Base-by-base conservation (phyloP, 2,888 invertebrate genomes). In the Melanostoma mellinum region DNA sequence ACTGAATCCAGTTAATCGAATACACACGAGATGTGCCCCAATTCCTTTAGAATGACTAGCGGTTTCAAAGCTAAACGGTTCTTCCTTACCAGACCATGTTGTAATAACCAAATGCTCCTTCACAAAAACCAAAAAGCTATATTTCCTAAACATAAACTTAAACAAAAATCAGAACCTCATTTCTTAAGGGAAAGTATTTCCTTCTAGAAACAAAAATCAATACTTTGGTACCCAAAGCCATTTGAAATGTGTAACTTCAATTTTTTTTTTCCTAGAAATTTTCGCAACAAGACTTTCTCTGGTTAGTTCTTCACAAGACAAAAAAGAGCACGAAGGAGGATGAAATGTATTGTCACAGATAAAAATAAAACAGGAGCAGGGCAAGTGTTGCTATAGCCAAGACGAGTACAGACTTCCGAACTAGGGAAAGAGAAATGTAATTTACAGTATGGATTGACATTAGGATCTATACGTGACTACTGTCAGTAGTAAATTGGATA, bases 401-500 rank as follows among this genome's bases (percentile, higher is more conserved):
- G 55, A 38, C 5, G 10, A 9, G 30, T 10, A 50, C 32, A 67
- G 38, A 63, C 2, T 38, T 9, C n/a, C 8, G 6, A 9, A 48
- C 9, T 20, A 8, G 40, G 40, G 44, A 67, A 53, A 44, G 60
- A 65, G 58, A 81, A 76, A 81, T 81, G 81, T 81, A 81, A 81
- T 81, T 81, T 81, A 81, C 81, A 72, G 76, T 76, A 72, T 72
- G 61, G 71, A 81, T 76, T 81, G 81, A 76, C 81, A 76, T 81
- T 81, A 76, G 81, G 71, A 65, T 60, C 71, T 67, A 58, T 67
- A 81, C 81, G 81, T 81, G 81, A 81, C 81, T 72, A 71, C 76
- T 81, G 76, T 81, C 81, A 50, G 71, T 71, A 76, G 75, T 67
- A 76, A 81, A 81, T 81, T 81, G 81, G 81, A 81, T 81, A 76